Evolutionary conservation across 2,797 vertebrate genomes (phyloP).

Genomic region (Parauchenoglanis ngamensis): DNA sequence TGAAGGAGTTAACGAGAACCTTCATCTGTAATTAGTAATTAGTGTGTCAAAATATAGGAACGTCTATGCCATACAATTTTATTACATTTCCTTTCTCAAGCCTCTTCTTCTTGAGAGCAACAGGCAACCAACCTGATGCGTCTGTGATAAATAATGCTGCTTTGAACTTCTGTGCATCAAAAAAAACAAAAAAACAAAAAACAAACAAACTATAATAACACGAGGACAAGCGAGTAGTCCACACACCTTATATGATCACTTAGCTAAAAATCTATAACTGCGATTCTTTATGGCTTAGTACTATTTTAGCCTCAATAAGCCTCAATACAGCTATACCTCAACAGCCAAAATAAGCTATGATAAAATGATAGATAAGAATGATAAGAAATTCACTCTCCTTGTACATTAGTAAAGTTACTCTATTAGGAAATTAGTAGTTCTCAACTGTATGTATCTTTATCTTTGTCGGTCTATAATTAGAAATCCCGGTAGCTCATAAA

Average conservation of each 20-base stretch:
- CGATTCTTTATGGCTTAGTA: background rate
- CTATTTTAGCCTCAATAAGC: background rate
- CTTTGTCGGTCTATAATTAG: constrained; percentile 59
- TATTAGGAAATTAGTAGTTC: background rate
- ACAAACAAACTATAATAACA: background rate
- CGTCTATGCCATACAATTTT: background rate
- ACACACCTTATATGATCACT: background rate
- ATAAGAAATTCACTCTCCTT: background rate
- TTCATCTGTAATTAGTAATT: background rate
- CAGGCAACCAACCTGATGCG: background rate
- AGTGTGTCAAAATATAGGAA: background rate
- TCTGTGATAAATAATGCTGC: background rate
- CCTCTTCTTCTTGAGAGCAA: background rate
- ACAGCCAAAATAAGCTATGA: background rate
- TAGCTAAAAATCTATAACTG: background rate
- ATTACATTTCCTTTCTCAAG: background rate
- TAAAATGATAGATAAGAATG: background rate
- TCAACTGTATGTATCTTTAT: constrained; percentile 35
- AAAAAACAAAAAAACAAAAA: background rate
- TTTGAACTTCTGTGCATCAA: background rate
- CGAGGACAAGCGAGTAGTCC: background rate
- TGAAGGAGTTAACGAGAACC: background rate
- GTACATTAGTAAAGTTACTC: too few relatives aligned
- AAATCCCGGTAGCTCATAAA: constrained; percentile 51
- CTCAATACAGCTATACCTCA: too few relatives aligned